Evolutionary conservation across 2,113 vertebrate species (phyloP).

Genomic region (Romanogobio albipinnatus): DNA sequence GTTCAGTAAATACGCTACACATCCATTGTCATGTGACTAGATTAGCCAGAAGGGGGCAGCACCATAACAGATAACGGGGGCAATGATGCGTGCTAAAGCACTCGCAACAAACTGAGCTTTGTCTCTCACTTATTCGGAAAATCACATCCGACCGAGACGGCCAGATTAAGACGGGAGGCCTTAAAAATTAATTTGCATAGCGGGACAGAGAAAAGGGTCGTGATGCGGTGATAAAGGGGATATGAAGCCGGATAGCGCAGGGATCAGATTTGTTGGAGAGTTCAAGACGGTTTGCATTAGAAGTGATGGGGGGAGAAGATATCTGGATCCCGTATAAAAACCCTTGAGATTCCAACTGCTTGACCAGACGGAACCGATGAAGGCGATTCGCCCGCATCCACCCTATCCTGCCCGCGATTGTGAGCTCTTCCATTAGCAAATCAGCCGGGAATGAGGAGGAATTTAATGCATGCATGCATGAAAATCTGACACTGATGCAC

Average conservation of each 20-base stretch:
- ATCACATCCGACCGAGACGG: background rate
- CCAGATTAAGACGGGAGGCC: background rate
- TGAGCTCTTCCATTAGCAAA: background rate
- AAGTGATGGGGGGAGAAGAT: background rate
- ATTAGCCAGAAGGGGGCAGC: conserved; percentile 54
- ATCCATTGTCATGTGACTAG: background rate
- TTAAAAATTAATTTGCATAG: background rate
- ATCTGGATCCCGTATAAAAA: background rate
- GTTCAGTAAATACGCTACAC: too few species aligned
- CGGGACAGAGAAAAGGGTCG: too few species aligned
- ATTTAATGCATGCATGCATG: conserved; percentile 25
- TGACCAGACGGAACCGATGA: background rate
- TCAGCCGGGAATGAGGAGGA: background rate
- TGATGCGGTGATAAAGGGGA: conserved; percentile 25
- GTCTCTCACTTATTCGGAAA: conserved; percentile 30
- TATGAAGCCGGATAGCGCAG: conserved; percentile 31
- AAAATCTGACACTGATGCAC: conserved; percentile 9
- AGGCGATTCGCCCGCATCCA: background rate
- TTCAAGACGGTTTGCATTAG: background rate
- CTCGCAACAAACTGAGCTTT: conserved; percentile 18
- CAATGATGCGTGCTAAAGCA: conserved; percentile 18
- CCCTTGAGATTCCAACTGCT: background rate
- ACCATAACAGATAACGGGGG: background rate
- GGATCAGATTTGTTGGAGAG: background rate
- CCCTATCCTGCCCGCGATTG: background rate